Evolutionary conservation across 2,797 vertebrate genomes (phyloP), one percentile per base, ranked within the genome.

Genomic region (Chanos chanos): DNA sequence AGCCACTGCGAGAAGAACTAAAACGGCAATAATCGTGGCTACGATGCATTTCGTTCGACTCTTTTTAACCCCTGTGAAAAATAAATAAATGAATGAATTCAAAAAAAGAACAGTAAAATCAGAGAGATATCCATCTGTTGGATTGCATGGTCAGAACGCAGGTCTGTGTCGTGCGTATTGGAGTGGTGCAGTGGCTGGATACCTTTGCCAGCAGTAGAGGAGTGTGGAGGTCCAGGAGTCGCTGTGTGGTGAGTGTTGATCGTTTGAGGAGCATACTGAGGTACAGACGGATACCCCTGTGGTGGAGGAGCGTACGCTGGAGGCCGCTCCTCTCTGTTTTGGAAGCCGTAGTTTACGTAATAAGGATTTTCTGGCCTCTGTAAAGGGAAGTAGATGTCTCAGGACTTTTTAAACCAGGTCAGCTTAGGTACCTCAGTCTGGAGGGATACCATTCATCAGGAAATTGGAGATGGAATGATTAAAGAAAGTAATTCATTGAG

Each of bases 311-410:
- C 2, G 2, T 25, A 71, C 0, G 81, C 25, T 22, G 73, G 71
- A 0, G 76, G 72, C 54, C 61, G 68, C 1, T 22, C 49, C 1
- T 80, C 71, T 1, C 79, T 80, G 4, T 70, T 22, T 15, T 74
- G 72, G 60, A 86, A 89, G 4, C 68, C 80, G 1, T 3, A 9
- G 70, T 89, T 90, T 7, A 82, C 66, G 8, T 81, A 85, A 16
- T 39, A 8, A 4, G 49, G 8, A 21, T 5, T 68, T 6, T 3
- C 13, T 0, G 54, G 10, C 25, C 44, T 66, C 71, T 73, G 53
- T n/a, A n/a, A n/a, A n/a, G n/a, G n/a, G n/a, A n/a, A n/a, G n/a
- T n/a, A n/a, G n/a, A n/a, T n/a, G n/a, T n/a, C n/a, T n/a, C n/a
- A n/a, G n/a, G n/a, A n/a, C n/a, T n/a, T n/a, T n/a, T n/a, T n/a